Percentiles rank a stretch among this genome's conserved stretches.
phyloP scores from a whole-genome alignment of 2,888 invertebrate genomes.

The Smittia aterrima region DNA sequence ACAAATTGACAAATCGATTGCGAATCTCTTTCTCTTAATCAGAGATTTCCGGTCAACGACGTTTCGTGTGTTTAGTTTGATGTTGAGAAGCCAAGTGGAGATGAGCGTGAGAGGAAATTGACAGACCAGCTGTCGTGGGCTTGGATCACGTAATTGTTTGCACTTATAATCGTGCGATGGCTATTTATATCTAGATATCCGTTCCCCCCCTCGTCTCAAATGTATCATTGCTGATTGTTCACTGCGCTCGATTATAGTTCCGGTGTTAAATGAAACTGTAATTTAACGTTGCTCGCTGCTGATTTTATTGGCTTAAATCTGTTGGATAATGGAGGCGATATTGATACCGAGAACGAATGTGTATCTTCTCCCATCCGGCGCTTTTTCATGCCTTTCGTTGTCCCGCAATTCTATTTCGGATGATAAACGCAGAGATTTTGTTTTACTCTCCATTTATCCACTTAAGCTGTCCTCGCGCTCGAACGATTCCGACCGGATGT shows the following conservation, averaged over 20 bases:
- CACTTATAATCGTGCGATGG: not conserved
- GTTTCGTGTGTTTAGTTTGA: not conserved
- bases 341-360: not conserved
- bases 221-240: conserved; percentile 3
- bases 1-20: conserved; percentile 17
- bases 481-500: not conserved
- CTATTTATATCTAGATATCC: not conserved
- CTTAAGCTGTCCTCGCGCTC: not conserved
- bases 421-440: not conserved
- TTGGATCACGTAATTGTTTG: conserved; percentile 10
- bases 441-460: conserved; percentile 20
- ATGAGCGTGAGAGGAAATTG: conserved; percentile 14
- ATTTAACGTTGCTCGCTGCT: not conserved
- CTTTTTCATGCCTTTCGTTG: not conserved
- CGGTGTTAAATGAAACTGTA: conserved; percentile 12
- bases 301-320: conserved; percentile 17
- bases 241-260: conserved; percentile 12
- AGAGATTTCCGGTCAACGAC: conserved; percentile 11
- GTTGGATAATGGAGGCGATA: not conserved
- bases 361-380: not conserved
- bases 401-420: not conserved
- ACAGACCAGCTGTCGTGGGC: conserved; percentile 16
- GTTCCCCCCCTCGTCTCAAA: not conserved
- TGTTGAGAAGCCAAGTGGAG: not conserved
- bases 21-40: conserved; percentile 13